Evolutionary conservation across 2,797 vertebrate species (phyloP).

Genomic region (Hemitrygon akajei): DNA sequence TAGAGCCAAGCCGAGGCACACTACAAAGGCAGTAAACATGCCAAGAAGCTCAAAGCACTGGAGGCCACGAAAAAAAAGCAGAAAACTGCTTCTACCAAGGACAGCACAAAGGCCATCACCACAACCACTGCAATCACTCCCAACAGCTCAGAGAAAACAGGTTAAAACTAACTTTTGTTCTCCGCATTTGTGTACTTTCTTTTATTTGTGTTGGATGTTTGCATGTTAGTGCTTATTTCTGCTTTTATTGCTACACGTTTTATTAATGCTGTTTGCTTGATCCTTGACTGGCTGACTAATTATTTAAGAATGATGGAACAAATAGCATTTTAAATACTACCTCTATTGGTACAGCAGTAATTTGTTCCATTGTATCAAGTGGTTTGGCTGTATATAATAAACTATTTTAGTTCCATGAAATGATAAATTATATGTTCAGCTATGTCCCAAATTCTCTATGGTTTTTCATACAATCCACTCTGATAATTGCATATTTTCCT

Average conservation of each 20-base stretch:
- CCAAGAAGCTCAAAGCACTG: conserved; percentile 97
- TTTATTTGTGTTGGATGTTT: conserved; percentile 43
- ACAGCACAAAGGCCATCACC: conserved; percentile 70
- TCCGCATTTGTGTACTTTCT: conserved; percentile 39
- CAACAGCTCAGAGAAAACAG: conserved; percentile 78
- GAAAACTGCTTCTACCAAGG: conserved; percentile 70
- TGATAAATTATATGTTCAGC: neutral
- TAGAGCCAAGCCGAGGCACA: conserved; percentile 98
- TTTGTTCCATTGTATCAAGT: conserved; percentile 19
- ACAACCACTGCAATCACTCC: conserved; percentile 57
- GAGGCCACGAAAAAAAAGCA: conserved; percentile 85
- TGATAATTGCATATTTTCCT: neutral
- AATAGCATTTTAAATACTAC: neutral
- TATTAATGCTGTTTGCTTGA: conserved; percentile 38
- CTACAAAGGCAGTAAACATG: conserved; percentile 97
- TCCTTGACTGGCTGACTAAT: conserved; percentile 25
- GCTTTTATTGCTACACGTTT: conserved; percentile 42
- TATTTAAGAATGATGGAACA: conserved; percentile 35
- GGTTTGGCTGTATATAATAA: conserved; percentile 4
- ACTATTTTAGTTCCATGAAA: conserved; percentile 14
- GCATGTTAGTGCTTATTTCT: conserved; percentile 43
- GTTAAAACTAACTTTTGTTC: conserved; percentile 69
- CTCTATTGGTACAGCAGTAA: neutral
- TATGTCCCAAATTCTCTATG: neutral
- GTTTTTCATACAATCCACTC: neutral